Base-by-base conservation (phyloP, 37 sponge, comb jelly and placozoan species). In the Cladorhizidae sp. region DNA sequence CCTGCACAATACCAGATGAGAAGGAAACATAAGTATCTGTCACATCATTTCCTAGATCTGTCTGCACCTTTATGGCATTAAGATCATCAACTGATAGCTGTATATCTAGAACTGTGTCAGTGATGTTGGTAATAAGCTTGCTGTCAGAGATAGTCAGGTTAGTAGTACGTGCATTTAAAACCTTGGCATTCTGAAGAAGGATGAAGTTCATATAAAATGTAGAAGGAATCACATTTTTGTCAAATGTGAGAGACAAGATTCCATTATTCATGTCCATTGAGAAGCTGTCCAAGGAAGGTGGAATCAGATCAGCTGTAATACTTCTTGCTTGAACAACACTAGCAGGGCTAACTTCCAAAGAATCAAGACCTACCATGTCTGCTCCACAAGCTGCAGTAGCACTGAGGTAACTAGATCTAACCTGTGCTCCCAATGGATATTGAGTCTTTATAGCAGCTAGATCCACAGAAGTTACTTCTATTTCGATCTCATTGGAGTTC, bases 181-280 rank as follows among this genome's bases (percentile, higher is more conserved):
- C 52, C 23, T 1, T 8, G 7, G 38, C 29, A 28, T 51, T 71
- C 50, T 91, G 92, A 45, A 94, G 85, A 22, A 77, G 57, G 40
- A 94, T 67, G 1, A 15, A 21, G 49, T 83, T 71, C 20, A 55
- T 31, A 29, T 82, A 73, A 37, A 94, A 56, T 21, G 86, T 88
- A n/a, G 83, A 62, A 21, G 81, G 76, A 37, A 84, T 75, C 18
- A 91, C 80, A 67, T 58, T 40, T 59, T 91, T 92, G 67, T 76
- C 64, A 65, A 93, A 96, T 1, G 97, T 93, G 12, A 96, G 84
- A 15, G 79, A 80, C 0, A 96, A 64, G 0, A 72, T 61, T 11
- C 91, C 94, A 41, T 37, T 50, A 67, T 96, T 71, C 85, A 96
- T 73, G 71, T 96, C 89, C 3, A 96, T 77, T 41, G 88, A 80